Evolutionary conservation across 1,140 invertebrate genomes (phyloP).

Genomic region (Calephelis virginiensis): DNA sequence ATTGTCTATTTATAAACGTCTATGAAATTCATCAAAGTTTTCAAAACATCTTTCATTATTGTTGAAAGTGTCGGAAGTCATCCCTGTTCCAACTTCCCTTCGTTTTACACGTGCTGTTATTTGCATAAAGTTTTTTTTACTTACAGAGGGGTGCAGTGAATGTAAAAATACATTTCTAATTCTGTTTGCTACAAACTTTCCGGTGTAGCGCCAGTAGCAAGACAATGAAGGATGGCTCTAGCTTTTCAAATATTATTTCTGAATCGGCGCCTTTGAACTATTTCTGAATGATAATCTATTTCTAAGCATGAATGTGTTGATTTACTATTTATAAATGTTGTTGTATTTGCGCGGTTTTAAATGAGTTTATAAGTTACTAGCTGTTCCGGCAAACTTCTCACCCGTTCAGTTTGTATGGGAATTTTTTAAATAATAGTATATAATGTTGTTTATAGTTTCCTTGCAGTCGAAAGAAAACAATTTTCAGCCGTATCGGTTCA

Average conservation of each 20-base stretch:
- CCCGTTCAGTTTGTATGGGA: too few relatives aligned
- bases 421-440: too few relatives aligned
- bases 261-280: conserved; percentile 43
- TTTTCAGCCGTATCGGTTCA: too few relatives aligned
- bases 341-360: not conserved
- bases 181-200: conserved; percentile 59
- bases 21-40: conserved; percentile 6
- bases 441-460: too few relatives aligned
- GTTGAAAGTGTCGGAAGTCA: conserved; percentile 25
- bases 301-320: not conserved
- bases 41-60: conserved; percentile 17
- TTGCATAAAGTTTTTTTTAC: conserved; percentile 71
- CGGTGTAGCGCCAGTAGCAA: conserved; percentile 44
- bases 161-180: conserved; percentile 76
- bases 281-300: conserved; percentile 10
- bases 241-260: conserved; percentile 57
- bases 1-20: not conserved
- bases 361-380: not conserved
- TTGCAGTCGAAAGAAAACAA: too few relatives aligned
- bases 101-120: conserved; percentile 69
- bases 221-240: conserved; percentile 65
- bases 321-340: too few relatives aligned
- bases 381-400: too few relatives aligned
- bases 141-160: conserved; percentile 49
- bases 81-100: conserved; percentile 28